These are phyloP conservation scores for Podiceps cristatus DNA, from an alignment of 2,113 vertebrate species.

Conservation along the genomic window DNA sequence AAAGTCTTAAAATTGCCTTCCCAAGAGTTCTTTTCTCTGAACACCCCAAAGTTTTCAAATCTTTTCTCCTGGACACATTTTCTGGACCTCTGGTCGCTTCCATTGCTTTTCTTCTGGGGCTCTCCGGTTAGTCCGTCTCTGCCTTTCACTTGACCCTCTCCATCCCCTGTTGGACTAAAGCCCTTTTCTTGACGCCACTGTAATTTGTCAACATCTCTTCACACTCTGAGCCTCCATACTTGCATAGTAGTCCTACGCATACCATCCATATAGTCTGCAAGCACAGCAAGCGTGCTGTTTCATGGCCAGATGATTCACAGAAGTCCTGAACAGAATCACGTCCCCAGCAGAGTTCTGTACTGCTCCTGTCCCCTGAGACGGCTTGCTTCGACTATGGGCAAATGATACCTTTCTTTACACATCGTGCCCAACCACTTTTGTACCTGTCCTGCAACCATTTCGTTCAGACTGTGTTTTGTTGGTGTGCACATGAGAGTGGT, in stretches of 20 bases:
- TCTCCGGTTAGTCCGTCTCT: neutral
- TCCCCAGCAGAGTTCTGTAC: neutral
- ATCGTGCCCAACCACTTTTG: rapidly evolving
- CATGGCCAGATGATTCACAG: neutral
- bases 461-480: neutral
- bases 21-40: neutral
- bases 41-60: neutral
- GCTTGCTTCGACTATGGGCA: neutral
- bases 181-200: neutral
- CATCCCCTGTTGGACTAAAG: neutral
- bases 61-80: neutral
- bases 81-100: neutral
- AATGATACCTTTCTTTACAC: neutral
- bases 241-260: neutral
- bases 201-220: neutral
- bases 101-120: neutral
- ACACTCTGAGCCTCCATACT: neutral
- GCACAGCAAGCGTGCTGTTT: neutral
- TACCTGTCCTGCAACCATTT: neutral
- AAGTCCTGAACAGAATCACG: neutral
- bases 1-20: neutral
- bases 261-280: neutral
- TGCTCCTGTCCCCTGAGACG: neutral
- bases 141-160: neutral
- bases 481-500: neutral